Conservation (phyloP, 2,888 invertebrate genomes). For the Andrena trimmerana region DNA sequence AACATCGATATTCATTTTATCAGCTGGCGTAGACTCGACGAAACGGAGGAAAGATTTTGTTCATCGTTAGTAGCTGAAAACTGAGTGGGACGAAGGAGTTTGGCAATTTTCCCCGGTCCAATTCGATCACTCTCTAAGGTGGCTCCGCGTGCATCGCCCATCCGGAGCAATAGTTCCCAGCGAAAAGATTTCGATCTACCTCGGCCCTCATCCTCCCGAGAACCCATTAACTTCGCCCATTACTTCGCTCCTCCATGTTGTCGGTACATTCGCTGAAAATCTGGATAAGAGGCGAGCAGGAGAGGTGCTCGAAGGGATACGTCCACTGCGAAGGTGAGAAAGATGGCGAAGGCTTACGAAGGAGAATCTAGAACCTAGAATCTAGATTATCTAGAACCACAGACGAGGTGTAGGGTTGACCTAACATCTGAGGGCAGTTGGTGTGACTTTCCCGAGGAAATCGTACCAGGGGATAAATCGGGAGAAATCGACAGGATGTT, state of each 20-base stretch:
- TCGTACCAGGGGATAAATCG: too few relatives aligned
- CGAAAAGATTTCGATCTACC: slow-evolving; percentile 30
- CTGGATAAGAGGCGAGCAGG: slow-evolving; percentile 3
- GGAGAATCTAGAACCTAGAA: too few relatives aligned
- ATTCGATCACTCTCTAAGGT: slow-evolving; percentile 6
- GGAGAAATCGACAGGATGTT: too few relatives aligned
- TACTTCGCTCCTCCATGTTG: slow-evolving; percentile 35
- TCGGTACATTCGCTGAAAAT: slow-evolving; percentile 27
- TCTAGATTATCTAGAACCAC: too few relatives aligned
- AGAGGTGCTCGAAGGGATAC: slow-evolving; percentile 16
- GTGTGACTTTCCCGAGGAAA: too few relatives aligned
- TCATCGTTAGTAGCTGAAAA: not conserved
- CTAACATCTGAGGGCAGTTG: too few relatives aligned
- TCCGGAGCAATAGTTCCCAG: not conserved
- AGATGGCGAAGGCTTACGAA: not conserved
- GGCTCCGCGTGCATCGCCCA: not conserved
- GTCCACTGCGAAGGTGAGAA: not conserved
- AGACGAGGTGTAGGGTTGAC: too few relatives aligned
- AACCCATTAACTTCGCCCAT: slow-evolving; percentile 53
- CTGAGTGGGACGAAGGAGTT: not conserved
- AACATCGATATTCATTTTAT: not conserved
- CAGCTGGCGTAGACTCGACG: not conserved
- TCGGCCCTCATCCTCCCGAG: slow-evolving; percentile 7
- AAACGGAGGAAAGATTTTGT: not conserved
- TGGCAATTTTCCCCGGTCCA: not conserved